phyloP scores from a whole-genome alignment of 2,113 vertebrate species.

The Zosterops borbonicus region DNA sequence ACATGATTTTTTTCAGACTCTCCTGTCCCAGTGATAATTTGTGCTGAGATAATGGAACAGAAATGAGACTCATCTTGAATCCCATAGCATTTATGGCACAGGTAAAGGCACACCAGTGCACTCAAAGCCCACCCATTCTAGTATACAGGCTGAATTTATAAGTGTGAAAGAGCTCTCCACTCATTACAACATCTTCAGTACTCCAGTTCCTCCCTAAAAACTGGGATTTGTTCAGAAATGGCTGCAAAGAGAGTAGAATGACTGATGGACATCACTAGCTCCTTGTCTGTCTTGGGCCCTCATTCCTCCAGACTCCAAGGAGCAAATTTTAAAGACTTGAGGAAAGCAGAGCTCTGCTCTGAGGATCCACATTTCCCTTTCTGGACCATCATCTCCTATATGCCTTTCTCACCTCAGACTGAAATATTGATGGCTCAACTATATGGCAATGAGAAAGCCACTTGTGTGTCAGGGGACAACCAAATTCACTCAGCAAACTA shows the following conservation, averaged over 20 bases:
- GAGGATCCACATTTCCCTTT: neutral
- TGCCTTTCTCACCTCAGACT: neutral
- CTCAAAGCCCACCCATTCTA: neutral
- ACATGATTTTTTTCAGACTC: neutral
- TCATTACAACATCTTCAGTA: neutral
- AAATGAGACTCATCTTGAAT: neutral
- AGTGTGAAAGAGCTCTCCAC: neutral
- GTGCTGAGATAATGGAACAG: neutral
- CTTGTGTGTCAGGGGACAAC: neutral
- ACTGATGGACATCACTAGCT: neutral
- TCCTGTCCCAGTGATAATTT: neutral
- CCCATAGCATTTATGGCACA: neutral
- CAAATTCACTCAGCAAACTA: conserved; percentile 14
- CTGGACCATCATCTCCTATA: neutral
- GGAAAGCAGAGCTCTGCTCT: neutral
- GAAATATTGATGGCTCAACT: neutral
- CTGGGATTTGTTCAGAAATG: neutral
- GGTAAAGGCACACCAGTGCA: neutral
- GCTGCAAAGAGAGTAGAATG: neutral
- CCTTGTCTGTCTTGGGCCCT: neutral
- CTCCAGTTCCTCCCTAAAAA: neutral
- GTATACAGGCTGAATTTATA: neutral
- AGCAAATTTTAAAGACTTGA: neutral
- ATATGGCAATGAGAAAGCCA: neutral
- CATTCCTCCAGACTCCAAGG: neutral